Evolutionary conservation across 2,888 invertebrate species (phyloP), one percentile per base, ranked within the genome.

Genomic region (Cantharis rustica): DNA sequence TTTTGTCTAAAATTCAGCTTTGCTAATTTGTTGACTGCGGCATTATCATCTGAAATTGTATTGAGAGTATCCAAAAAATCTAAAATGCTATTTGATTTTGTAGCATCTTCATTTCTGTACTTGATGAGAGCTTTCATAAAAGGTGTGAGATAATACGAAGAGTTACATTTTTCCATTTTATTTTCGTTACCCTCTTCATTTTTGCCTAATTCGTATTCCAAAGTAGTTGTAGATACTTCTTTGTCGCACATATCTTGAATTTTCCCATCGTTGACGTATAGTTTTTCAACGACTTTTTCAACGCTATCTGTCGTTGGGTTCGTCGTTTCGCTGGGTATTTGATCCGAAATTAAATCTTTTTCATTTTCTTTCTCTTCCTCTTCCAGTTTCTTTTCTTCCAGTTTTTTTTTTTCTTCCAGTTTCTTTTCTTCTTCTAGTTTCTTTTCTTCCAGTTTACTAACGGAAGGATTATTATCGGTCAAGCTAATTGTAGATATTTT

Each of bases 11-110:
- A 64, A 61, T 75, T 16, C 13, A 61, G 1, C 63, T 71, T 31
- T 9, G n/a, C 16, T 3, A 61, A 63, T 47, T 5, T 62, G 1
- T 11, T 13, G n/a, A 66, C 7, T 0, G 1, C 7, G n/a, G n/a
- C 2, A n/a, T 1, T 15, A 9, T 64, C 72, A 2, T 26, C 17
- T 9, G 71, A 47, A 20, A 77, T 69, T 16, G 47, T 74, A 10
- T 62, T 69, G 11, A 77, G 61, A 9, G 68, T 66, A 61, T 77
- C 77, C 11, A 77, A 15, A 69, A 77, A 77, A 16, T 74, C 71
- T 1, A 74, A 61, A 11, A 77, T 68, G 17, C 75, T 64, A 2
- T 68, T 31, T 9, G 63, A 20, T 10, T 10, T 20, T 5, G 47
- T 11, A 9, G n/a, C 17, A 10, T 71, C 61, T 16, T 66, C 68